Evolutionary conservation across 2,113 vertebrate species (phyloP).

Genomic region (Manacus vitellinus): DNA sequence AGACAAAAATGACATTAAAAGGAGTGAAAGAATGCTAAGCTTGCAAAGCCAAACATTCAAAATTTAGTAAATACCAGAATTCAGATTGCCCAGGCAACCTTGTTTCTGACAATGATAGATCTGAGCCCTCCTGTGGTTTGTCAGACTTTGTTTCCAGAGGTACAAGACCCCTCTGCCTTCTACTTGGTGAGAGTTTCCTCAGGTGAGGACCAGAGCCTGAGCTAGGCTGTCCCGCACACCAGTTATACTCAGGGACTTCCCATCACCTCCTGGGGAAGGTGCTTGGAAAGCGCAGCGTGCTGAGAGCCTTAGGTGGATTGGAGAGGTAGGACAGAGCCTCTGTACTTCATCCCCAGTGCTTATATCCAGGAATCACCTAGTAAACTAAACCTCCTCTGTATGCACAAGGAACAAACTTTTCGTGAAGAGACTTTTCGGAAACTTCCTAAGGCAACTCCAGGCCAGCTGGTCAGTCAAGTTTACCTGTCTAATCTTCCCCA

Average conservation of each 20-base stretch:
- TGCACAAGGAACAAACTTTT: neutral
- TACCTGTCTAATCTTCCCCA: neutral
- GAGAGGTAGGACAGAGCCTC: neutral
- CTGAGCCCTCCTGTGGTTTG: neutral
- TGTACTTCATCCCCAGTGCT: rapidly evolving
- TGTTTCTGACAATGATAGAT: neutral
- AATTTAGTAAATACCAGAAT: neutral
- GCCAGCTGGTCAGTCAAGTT: rapidly evolving
- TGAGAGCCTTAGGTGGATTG: neutral
- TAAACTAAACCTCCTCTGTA: neutral
- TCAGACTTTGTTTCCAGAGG: neutral
- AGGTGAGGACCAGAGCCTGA: neutral
- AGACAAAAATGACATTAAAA: neutral
- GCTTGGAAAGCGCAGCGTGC: rapidly evolving
- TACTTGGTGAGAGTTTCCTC: neutral
- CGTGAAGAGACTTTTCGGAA: neutral
- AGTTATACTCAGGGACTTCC: neutral
- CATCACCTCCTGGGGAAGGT: neutral
- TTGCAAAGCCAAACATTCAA: conserved; percentile 7
- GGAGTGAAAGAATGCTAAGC: neutral
- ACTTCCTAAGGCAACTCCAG: neutral
- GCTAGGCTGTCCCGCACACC: rapidly evolving
- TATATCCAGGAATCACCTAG: neutral
- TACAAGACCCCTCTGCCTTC: neutral
- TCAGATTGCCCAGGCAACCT: neutral